These are phyloP conservation scores for Mugil cephalus DNA, from an alignment of 2,113 vertebrate species.

Conservation along the genomic window DNA sequence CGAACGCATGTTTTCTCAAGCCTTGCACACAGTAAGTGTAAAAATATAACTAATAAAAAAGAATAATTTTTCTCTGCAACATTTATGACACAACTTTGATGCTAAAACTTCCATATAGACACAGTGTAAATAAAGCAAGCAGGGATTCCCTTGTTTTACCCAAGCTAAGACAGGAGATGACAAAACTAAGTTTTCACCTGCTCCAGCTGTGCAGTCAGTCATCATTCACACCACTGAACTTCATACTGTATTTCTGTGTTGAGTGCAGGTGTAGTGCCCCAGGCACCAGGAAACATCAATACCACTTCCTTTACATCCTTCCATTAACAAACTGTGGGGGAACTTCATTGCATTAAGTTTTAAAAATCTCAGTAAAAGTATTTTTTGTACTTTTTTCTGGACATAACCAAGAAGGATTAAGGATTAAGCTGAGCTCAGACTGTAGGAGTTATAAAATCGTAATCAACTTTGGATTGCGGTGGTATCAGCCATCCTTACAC, in stretches of 20 bases:
- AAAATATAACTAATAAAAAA: no score
- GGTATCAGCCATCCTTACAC: no score
- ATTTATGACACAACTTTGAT: no score
- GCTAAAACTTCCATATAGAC: not conserved
- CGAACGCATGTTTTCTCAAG: slow-evolving; percentile 2
- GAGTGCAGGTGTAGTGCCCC: not conserved
- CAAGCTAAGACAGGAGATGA: slow-evolving; percentile 64
- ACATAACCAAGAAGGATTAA: no score
- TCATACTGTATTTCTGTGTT: slow-evolving; percentile 22
- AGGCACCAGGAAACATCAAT: not conserved
- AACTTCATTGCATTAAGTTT: no score
- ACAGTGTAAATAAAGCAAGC: slow-evolving; percentile 23
- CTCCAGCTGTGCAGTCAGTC: slow-evolving; percentile 64
- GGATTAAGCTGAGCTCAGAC: no score
- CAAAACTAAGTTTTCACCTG: slow-evolving; percentile 62
- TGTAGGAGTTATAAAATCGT: no score
- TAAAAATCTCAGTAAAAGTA: no score
- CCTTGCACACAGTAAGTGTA: not conserved
- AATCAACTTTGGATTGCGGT: no score
- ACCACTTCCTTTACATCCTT: not conserved
- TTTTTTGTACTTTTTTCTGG: no score
- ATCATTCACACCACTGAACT: slow-evolving; percentile 19
- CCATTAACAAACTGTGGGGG: not conserved
- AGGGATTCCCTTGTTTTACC: not conserved
- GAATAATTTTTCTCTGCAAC: no score